Conservation (phyloP, 1,140 invertebrate species). For the Laupala kohalensis region DNA sequence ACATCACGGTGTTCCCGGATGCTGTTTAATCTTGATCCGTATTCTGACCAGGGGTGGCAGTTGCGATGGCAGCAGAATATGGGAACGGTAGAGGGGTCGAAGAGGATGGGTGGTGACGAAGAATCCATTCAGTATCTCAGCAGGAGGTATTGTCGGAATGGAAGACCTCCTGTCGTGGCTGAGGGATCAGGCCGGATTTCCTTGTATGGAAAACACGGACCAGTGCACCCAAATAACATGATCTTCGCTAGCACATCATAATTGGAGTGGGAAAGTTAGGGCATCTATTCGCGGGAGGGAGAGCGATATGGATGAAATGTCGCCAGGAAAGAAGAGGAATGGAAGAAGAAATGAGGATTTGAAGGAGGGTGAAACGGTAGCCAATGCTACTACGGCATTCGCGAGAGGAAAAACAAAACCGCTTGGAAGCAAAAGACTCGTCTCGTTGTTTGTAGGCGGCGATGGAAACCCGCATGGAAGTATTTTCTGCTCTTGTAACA, state of each 20-base stretch:
- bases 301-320: no score
- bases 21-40: no score
- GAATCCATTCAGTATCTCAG: not conserved
- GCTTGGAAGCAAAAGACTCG: not conserved
- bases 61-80: no score
- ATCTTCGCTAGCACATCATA: not conserved
- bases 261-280: not conserved
- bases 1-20: no score
- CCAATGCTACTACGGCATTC: not conserved
- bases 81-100: no score
- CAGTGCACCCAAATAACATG: not conserved
- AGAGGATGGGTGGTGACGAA: no score
- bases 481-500: not conserved
- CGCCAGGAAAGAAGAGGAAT: no score
- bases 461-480: not conserved
- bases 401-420: not conserved
- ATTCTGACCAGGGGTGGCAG: no score
- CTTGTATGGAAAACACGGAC: not conserved
- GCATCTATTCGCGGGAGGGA: not conserved
- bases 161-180: no score
- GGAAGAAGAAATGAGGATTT: no score
- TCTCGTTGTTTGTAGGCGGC: not conserved
- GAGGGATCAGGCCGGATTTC: not conserved
- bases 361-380: no score
- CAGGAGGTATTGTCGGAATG: no score